phyloP scores from a whole-genome alignment of 2,888 invertebrate species.

The Lepidocyrtinus sp. region DNA sequence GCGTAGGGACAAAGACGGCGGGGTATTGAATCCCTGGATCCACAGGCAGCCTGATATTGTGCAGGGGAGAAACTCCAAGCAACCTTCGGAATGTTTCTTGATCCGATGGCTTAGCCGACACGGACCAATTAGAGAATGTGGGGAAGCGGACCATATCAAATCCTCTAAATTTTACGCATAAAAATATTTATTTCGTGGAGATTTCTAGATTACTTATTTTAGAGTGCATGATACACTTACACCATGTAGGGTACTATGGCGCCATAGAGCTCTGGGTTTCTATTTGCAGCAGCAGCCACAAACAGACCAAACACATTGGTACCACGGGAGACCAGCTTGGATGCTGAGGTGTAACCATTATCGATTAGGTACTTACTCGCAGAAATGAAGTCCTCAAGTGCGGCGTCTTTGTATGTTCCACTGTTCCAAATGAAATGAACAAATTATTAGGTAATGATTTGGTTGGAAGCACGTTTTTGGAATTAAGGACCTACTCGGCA shows the following conservation, averaged over 20 bases:
- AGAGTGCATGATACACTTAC: slow-evolving; percentile 74
- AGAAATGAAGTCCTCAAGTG: slow-evolving; percentile 74
- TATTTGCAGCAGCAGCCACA: slow-evolving; percentile 73
- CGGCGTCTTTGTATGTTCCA: slow-evolving; percentile 55
- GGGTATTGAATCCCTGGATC: slow-evolving; percentile 59
- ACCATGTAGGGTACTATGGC: slow-evolving; percentile 95
- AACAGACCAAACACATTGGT: slow-evolving; percentile 59
- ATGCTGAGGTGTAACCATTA: slow-evolving; percentile 83
- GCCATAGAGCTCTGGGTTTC: slow-evolving; percentile 94
- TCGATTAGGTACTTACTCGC: slow-evolving; percentile 90
- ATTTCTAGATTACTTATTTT: neutral
- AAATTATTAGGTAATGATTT: neutral
- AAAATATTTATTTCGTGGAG: neutral
- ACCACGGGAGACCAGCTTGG: slow-evolving; percentile 76
- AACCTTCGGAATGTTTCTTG: slow-evolving; percentile 53
- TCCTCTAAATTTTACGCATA: slow-evolving; percentile 37
- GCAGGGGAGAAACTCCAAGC: slow-evolving; percentile 58
- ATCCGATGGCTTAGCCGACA: slow-evolving; percentile 46
- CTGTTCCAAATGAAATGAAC: slow-evolving; percentile 31
- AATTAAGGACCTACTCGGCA: slow-evolving; percentile 41
- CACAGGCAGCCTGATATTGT: slow-evolving; percentile 55
- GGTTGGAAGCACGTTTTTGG: neutral
- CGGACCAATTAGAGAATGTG: slow-evolving; percentile 60
- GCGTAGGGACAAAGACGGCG: slow-evolving; percentile 56
- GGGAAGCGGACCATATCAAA: slow-evolving; percentile 65